Conservation (phyloP, 1,140 invertebrate species). For the Popillia japonica region DNA sequence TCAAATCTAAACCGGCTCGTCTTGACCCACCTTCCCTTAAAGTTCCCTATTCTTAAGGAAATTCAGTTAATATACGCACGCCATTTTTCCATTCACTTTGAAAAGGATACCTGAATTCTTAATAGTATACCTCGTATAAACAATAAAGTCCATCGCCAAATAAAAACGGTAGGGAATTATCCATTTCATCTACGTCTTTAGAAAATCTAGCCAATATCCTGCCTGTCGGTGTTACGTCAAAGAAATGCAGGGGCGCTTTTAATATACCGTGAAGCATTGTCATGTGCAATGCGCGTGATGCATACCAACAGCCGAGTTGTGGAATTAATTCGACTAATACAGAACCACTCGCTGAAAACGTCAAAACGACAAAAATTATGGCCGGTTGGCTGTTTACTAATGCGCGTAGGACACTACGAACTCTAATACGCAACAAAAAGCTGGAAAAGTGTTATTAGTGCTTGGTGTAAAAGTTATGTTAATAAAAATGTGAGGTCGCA, state of each 20-base stretch:
- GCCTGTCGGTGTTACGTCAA: slow-evolving; percentile 88
- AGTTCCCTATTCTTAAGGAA: neutral
- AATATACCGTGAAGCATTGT: slow-evolving; percentile 79
- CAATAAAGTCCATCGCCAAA: slow-evolving; percentile 79
- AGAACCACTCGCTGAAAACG: slow-evolving; percentile 77
- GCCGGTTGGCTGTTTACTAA: neutral
- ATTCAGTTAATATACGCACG: neutral
- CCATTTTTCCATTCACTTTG: neutral
- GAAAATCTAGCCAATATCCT: slow-evolving; percentile 87
- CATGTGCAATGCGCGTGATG: slow-evolving; percentile 78
- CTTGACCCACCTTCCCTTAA: too few species aligned
- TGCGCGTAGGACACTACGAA: neutral
- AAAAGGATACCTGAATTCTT: neutral
- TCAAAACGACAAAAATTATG: slow-evolving; percentile 22
- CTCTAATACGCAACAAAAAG: neutral
- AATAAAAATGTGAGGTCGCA: too few species aligned
- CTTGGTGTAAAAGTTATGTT: too few species aligned
- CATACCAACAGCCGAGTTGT: slow-evolving; percentile 75
- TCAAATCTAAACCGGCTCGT: too few species aligned
- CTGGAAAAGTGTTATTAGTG: neutral
- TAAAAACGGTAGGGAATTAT: slow-evolving; percentile 75
- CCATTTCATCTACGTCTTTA: slow-evolving; percentile 77
- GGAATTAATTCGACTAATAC: slow-evolving; percentile 76
- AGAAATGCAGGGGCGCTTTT: slow-evolving; percentile 80
- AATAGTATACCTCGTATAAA: slow-evolving; percentile 74